Evolutionary conservation across 2,113 vertebrate species (phyloP).

Genomic region (Melospiza georgiana): DNA sequence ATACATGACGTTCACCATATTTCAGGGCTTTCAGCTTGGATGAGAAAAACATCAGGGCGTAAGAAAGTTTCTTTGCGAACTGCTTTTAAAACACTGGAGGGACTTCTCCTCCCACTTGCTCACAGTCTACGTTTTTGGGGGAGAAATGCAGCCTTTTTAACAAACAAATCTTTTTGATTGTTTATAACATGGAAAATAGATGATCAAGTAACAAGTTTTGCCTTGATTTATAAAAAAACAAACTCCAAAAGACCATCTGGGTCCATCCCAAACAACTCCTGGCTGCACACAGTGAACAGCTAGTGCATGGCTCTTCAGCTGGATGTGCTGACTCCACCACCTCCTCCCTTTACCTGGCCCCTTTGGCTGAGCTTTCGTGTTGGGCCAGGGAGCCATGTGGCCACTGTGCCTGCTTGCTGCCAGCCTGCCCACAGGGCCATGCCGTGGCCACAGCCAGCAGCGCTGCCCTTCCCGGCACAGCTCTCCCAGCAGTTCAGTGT

Average conservation of each 20-base stretch:
- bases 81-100: neutral
- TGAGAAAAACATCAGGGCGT: neutral
- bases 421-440: neutral
- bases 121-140: fast-evolving
- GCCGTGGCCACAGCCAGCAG: neutral
- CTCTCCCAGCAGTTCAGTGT: neutral
- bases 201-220: neutral
- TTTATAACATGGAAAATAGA: neutral
- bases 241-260: neutral
- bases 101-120: neutral
- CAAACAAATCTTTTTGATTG: neutral
- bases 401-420: neutral
- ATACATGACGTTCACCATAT: neutral
- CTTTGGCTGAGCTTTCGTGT: fast-evolving
- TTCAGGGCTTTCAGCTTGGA: slow-evolving; percentile 15
- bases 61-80: neutral
- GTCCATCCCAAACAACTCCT: neutral
- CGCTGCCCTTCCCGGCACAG: neutral
- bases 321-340: fast-evolving
- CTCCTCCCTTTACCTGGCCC: neutral
- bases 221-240: neutral
- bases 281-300: neutral
- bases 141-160: neutral
- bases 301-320: neutral
- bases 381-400: neutral